phyloP scores from a whole-genome alignment of 2,888 invertebrate genomes.

The Dyspetes luteomarginatus region DNA sequence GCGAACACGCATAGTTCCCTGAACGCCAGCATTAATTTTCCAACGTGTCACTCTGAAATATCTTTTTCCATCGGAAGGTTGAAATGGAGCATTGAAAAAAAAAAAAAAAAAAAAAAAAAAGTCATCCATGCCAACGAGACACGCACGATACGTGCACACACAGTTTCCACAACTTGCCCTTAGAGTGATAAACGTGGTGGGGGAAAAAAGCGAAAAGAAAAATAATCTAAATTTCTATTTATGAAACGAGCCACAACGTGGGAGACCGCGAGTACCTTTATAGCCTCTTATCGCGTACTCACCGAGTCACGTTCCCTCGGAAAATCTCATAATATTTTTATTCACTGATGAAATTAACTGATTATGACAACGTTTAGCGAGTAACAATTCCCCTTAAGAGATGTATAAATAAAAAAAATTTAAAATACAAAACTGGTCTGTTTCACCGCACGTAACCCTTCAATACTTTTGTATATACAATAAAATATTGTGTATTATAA shows the following conservation, averaged over 20 bases:
- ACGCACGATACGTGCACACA: neutral
- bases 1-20: neutral
- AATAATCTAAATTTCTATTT: conserved; percentile 42
- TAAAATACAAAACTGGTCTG: neutral
- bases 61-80: neutral
- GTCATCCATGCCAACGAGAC: conserved; percentile 10
- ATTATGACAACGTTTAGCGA: neutral
- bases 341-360: neutral
- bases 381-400: neutral
- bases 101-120: neutral
- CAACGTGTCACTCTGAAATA: neutral
- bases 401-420: neutral
- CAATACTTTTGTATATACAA: too few relatives aligned
- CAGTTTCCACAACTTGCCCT: too few relatives aligned
- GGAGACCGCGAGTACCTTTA: conserved; percentile 43
- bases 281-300: too few relatives aligned
- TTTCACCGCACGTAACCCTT: conserved; percentile 5
- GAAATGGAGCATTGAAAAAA: neutral
- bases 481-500: too few relatives aligned
- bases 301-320: too few relatives aligned
- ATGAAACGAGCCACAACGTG: conserved; percentile 48
- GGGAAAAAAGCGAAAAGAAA: neutral
- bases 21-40: conserved; percentile 1
- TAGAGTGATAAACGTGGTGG: neutral
- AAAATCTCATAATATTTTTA: conserved; percentile 9